Conservation (phyloP, 2,113 vertebrate genomes). For the Pteronura brasiliensis region DNA sequence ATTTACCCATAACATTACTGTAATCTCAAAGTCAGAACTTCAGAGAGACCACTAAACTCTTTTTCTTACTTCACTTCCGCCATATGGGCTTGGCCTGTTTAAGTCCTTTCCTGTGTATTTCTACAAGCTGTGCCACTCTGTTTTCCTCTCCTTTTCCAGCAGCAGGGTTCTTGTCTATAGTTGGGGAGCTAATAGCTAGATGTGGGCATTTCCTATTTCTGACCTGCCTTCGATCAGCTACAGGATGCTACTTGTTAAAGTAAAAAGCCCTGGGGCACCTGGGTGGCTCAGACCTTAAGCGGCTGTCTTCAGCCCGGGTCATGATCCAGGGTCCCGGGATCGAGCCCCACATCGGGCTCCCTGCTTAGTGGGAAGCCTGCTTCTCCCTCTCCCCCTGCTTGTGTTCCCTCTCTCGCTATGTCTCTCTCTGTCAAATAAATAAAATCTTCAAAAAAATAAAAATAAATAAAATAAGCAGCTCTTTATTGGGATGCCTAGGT, state of each 20-base stretch:
- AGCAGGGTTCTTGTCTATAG: background rate
- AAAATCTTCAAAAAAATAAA: no score
- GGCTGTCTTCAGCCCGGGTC: no score
- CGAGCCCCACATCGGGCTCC: no score
- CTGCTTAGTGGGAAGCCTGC: no score
- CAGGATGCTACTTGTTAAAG: background rate
- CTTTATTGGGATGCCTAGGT: background rate
- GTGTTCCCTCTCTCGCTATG: no score
- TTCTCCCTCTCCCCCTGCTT: no score
- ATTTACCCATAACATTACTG: background rate
- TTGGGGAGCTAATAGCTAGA: background rate
- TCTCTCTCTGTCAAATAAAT: no score
- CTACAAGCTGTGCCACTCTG: background rate
- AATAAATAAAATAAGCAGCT: background rate
- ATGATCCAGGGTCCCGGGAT: no score
- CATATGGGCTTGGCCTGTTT: background rate
- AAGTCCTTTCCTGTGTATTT: background rate
- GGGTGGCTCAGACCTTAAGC: no score
- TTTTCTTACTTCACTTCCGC: background rate
- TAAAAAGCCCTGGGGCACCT: background rate
- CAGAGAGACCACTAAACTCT: background rate
- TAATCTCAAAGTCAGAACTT: background rate
- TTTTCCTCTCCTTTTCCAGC: background rate
- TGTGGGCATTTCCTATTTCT: background rate
- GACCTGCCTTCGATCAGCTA: background rate